phyloP scores from a whole-genome alignment of 2,113 vertebrate species.

The Grus americana region DNA sequence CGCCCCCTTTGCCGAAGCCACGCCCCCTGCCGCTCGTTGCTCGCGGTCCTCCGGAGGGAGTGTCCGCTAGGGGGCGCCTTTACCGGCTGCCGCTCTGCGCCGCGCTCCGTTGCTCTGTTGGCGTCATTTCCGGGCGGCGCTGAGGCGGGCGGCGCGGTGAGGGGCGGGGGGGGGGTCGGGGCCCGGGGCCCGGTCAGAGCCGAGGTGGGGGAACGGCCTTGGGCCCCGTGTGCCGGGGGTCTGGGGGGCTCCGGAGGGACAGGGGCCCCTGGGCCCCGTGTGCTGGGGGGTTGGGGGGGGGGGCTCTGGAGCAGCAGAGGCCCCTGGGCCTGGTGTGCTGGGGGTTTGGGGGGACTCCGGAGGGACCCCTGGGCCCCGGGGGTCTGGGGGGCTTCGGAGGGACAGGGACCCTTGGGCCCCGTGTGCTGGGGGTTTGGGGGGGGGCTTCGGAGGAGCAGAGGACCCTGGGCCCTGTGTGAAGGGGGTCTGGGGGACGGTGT shows the following conservation, averaged over 20 bases:
- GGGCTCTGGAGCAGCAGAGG: too few species aligned
- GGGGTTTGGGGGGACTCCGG: too few species aligned
- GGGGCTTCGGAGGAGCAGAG: too few species aligned
- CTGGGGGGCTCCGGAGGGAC: too few species aligned
- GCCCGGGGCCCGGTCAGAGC: too few species aligned
- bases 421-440: neutral
- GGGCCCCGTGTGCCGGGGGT: too few species aligned
- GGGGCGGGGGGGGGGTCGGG: neutral
- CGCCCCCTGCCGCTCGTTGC: neutral
- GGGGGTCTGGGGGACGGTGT: neutral
- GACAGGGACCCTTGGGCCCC: neutral
- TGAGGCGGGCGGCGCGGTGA: neutral
- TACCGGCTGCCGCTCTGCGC: accelerated
- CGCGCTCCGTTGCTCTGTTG: neutral
- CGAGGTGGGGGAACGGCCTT: too few species aligned
- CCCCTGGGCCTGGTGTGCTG: too few species aligned
- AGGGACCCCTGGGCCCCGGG: neutral
- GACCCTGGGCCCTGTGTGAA: too few species aligned
- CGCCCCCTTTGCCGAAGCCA: too few species aligned
- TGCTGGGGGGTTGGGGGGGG: neutral
- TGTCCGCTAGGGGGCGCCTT: neutral
- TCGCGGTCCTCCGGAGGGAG: accelerated
- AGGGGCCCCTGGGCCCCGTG: neutral
- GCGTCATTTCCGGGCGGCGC: neutral
- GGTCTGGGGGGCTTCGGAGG: too few species aligned